Evolutionary conservation across 2,797 vertebrate genomes (phyloP), one percentile per base, ranked within the genome.

Genomic region (Neosilurus mollespiculum): DNA sequence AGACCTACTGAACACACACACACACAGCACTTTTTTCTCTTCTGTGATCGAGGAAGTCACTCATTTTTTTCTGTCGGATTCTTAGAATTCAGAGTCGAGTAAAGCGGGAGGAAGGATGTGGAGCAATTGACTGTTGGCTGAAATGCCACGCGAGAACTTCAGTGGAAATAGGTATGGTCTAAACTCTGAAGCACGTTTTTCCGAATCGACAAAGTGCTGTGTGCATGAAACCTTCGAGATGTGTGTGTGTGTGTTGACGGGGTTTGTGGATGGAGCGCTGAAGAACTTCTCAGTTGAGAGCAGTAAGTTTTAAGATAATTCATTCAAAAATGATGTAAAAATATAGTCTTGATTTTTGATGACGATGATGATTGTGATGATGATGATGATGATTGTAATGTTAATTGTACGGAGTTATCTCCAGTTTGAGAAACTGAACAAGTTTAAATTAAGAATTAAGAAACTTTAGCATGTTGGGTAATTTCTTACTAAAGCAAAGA

Each of bases 101-200:
- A 70, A 82, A 73, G 85, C 87, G 24, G 83, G 84, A 90, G 90
- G 90, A 91, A 92, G 90, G 90, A 91, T 90, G 88, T 89, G 85
- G 79, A 89, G 86, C 87, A 88, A 84, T 65, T 86, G 84, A 71
- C 82, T 56, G 80, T 80, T 86, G 80, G 70, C 56, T 84, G 72
- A 88, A 64, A 81, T 77, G 76, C 43, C 51, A 54, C 83, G 30
- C 76, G 61, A 83, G 82, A 75, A 85, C 80, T 85, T 89, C 70
- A 58, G 54, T 84, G 86, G 84, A 86, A 88, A 81, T 83, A 85
- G 83, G 88, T 90, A 85, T 26, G 61, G 77, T 66, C 75, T 30
- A 30, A 30, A 30, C 30, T 30, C 30, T 71, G 77, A 30, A 49
- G 69, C 81, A 81, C 78, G 81, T 79, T 84, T 58, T 84, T 86